Base-by-base conservation (phyloP, 2,888 invertebrate species). In the Pollenia labialis region DNA sequence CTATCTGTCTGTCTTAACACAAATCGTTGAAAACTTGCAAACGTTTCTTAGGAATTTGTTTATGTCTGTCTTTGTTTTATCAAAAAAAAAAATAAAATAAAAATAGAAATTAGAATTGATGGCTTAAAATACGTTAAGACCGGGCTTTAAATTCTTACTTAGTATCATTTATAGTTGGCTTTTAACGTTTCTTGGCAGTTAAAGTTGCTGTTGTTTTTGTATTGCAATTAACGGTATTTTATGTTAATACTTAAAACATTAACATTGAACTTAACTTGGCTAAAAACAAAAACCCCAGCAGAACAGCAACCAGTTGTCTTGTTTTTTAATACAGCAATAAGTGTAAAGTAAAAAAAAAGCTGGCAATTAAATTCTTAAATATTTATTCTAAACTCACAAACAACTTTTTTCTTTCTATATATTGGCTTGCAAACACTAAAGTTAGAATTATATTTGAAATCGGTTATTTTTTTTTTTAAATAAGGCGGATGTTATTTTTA, bases 161-260 rank as follows among this genome's bases (percentile, higher is more conserved):
- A 32, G 6, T 46, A 11, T 1, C 64, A 2, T 2, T n/a, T 50
- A 50, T 54, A 54, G 44, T 48, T 32, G 23, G 69, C 32, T 54
- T 71, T 86, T 81, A 81, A 87, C 71, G 60, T 72, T 76, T 23
- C 1, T 64, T 69, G 42, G 9, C 18, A 8, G n/a, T 48, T 44
- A 23, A 23, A 23, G 62, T 18, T 64, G 10, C 18, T 58, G 11
- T 11, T 48, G 60, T 52, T 72, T 54, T 72, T 74, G 46, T 71
- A 69, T 60, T 89, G 89, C 90, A 91, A 91, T 91, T 92, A 92
- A 92, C 92, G 91, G 92, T 91, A 91, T 90, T 90, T 91, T 91
- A 92, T 91, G 91, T 89, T 91, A 91, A 92, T 92, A 90, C 91
- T 89, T 89, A 91, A 91, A 91, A 91, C 92, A 91, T 91, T 89